Evolutionary conservation across 1,140 invertebrate genomes (phyloP), one percentile per base, ranked within the genome.

Genomic region (Magallana angulata): DNA sequence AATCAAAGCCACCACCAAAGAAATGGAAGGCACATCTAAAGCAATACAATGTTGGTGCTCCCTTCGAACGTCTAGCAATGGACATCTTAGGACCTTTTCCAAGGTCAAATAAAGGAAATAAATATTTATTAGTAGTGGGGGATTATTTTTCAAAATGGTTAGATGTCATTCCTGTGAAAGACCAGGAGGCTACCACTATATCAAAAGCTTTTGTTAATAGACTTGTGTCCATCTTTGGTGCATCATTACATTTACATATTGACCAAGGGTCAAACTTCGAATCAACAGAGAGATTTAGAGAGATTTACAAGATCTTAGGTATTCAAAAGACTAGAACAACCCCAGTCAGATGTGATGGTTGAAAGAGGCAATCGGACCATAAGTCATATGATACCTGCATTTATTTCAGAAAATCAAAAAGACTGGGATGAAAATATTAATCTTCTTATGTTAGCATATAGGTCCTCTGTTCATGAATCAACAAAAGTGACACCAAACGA

Each of bases 301-400:
- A 88, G 57, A 36, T 90, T 3, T 89, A 87, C 68, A 62, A 85
- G 36, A 11, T 85, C 7, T 68, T 91, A n/a, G 87, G 84, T 86
- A 88, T 89, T 30, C 58, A 89, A 48, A 86, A 90, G 84, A 64
- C 81, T 2, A 57, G 82, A 57, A 88, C 90, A 56, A 89, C 82
- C 36, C 59, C 91, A 90, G 57, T 86, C 82, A 16, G 86, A 91
- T 84, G 90, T 90, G 57, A 83, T 91, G 80, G 90, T 90, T n/a
- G 91, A 91, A 82, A 18, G 90, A 62, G 86, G 88, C 7, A 91
- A 93, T 85, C 76, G 91, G 7, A 93, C 93, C 7, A 71, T 93
- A n/a, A 82, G 85, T 18, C 64, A 90, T 16, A 87, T 88, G 87
- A n/a, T 91, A 16, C n/a, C 84, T 30, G 84, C 84, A 9, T 88